These are phyloP conservation scores for Microcebus tavaratra DNA, from an alignment of 2,113 vertebrate species.

Conservation along the genomic window DNA sequence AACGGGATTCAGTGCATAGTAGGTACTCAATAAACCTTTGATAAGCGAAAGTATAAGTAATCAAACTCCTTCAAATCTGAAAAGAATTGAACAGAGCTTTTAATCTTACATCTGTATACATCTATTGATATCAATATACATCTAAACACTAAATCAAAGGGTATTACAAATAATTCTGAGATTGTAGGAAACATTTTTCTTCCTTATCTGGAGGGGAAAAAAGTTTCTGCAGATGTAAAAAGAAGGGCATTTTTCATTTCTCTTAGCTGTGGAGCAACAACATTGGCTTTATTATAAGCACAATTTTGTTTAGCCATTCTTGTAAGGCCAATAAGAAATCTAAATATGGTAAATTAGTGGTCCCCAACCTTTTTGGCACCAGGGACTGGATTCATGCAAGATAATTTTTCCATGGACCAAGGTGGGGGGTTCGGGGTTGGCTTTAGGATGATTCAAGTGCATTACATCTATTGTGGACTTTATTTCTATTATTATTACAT, in stretches of 20 bases:
- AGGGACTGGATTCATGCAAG: too few species aligned
- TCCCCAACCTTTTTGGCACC: too few species aligned
- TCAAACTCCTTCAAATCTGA: conserved; percentile 35
- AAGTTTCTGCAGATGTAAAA: neutral
- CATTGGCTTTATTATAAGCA: conserved; percentile 53
- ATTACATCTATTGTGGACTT: too few species aligned
- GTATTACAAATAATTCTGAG: neutral
- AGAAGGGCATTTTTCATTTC: neutral
- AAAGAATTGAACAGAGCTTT: conserved; percentile 35
- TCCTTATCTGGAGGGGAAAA: neutral
- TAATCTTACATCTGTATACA: neutral
- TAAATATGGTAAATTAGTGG: too few species aligned
- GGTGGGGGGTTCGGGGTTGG: too few species aligned
- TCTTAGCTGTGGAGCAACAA: neutral
- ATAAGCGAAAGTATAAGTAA: conserved; percentile 18
- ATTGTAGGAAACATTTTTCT: neutral
- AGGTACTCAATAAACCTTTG: neutral
- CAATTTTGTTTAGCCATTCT: neutral
- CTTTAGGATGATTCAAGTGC: too few species aligned
- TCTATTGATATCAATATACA: conserved; percentile 20
- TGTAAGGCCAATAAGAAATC: conserved; percentile 60
- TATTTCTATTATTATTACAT: too few species aligned
- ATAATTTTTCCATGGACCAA: too few species aligned
- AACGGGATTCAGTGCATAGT: neutral
- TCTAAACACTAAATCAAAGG: conserved; percentile 3